These are phyloP conservation scores for Brachypodius melanocephalos DNA, from an alignment of 2,113 vertebrate species.

Conservation along the genomic window DNA sequence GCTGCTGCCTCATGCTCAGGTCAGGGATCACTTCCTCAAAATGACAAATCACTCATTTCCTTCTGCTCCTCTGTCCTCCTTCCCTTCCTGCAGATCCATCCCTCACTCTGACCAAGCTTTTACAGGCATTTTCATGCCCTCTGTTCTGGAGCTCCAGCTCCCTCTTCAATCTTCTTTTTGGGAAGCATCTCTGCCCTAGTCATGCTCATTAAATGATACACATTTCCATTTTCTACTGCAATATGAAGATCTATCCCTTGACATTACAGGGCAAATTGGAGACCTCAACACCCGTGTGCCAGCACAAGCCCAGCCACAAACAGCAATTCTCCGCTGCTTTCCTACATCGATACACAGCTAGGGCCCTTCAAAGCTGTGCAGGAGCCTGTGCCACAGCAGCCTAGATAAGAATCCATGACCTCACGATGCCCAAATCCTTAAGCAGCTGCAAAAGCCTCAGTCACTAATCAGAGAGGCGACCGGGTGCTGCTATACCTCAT, in stretches of 20 bases:
- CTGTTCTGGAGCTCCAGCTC: not conserved
- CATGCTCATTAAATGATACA: not conserved
- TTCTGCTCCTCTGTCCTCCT: not conserved
- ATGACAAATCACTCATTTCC: conserved; percentile 10
- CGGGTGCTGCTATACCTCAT: not conserved
- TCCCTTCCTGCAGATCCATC: not conserved
- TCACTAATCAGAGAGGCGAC: not conserved
- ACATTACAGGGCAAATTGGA: not conserved
- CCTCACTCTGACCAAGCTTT: not conserved
- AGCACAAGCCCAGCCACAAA: not conserved
- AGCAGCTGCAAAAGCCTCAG: not conserved
- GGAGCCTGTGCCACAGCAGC: not conserved
- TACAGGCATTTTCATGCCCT: not conserved
- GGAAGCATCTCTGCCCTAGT: not conserved
- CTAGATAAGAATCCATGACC: not conserved
- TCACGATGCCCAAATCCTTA: not conserved
- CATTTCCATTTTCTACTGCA: not conserved
- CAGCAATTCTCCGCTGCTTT: not conserved
- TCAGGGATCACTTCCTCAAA: conserved; percentile 34
- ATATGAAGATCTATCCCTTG: not conserved
- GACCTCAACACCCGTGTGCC: not conserved
- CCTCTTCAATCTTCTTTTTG: not conserved
- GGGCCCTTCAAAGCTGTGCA: not conserved
- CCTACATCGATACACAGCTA: not conserved
- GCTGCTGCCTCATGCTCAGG: not conserved